These are phyloP conservation scores for Clarias pachynema DNA, from an alignment of 2,797 vertebrate genomes.

Conservation along the genomic window DNA sequence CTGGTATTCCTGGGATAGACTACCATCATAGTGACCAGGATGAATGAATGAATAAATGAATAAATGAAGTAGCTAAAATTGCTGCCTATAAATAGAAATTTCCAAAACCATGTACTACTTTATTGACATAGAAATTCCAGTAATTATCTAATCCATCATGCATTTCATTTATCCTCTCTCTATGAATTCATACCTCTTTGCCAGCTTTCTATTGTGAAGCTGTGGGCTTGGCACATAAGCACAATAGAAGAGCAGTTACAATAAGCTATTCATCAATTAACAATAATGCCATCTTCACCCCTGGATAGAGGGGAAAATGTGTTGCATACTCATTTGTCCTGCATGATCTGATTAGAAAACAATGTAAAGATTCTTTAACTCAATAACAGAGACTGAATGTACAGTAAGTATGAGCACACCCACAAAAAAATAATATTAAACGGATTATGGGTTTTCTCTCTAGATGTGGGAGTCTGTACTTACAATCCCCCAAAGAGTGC, in stretches of 20 bases:
- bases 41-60: background rate
- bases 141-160: background rate
- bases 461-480: slow-evolving; percentile 17
- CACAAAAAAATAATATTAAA: no score
- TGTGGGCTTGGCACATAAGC: background rate
- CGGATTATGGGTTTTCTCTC: background rate
- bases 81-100: background rate
- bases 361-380: slow-evolving; percentile 3
- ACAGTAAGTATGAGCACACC: no score
- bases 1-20: background rate
- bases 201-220: background rate
- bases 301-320: background rate
- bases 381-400: slow-evolving; percentile 8
- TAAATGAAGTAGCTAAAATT: background rate
- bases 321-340: background rate
- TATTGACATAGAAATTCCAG: background rate
- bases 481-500: slow-evolving; percentile 34
- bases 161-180: background rate
- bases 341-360: slow-evolving; percentile 5
- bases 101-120: no score
- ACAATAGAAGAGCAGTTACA: background rate
- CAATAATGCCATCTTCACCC: slow-evolving; percentile 7
- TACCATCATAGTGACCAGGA: background rate
- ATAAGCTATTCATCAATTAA: slow-evolving; percentile 13
- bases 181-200: background rate